A percentile compares a stretch with the other conserved stretches of the same genome.
These are phyloP conservation scores for Tapirus terrestris DNA, from an alignment of 2,113 vertebrate genomes.

Conservation along the genomic window DNA sequence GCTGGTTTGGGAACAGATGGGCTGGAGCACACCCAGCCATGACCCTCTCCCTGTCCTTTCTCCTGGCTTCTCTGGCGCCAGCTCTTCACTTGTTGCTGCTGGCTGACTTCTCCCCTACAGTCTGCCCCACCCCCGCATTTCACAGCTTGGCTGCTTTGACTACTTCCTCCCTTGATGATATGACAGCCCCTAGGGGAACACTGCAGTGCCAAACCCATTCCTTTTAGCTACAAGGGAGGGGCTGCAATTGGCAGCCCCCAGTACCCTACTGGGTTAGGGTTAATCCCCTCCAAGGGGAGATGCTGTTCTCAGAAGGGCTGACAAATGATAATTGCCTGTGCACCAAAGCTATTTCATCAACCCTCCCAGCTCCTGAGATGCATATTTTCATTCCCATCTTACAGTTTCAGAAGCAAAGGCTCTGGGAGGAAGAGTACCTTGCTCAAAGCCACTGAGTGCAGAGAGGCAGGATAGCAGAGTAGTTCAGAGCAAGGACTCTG, in stretches of 20 bases:
- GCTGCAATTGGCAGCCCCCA: not conserved
- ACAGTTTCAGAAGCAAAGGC: not conserved
- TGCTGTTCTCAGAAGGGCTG: not conserved
- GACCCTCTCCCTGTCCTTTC: not conserved
- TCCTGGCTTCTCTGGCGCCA: not conserved
- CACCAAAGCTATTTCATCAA: not conserved
- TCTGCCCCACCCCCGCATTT: not conserved
- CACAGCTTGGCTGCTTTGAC: not conserved
- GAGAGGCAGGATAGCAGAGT: not conserved
- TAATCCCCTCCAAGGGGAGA: not conserved
- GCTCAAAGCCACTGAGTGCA: not conserved
- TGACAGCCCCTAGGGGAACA: not conserved
- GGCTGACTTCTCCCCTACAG: rapidly evolving
- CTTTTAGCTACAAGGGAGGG: not conserved
- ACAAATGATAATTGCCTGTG: not conserved
- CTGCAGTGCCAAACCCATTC: not conserved
- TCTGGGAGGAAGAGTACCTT: not conserved
- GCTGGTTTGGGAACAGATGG: not conserved
- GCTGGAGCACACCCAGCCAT: not conserved
- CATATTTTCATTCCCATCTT: rapidly evolving
- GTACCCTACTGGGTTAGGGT: not conserved
- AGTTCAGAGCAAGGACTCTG: not conserved
- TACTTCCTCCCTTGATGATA: not conserved
- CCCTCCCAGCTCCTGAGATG: not conserved
- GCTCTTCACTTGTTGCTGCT: not conserved